These are phyloP conservation scores for Patiria miniata DNA, from an alignment of 35 echinoderm and acorn worm genomes.

Conservation along the genomic window DNA sequence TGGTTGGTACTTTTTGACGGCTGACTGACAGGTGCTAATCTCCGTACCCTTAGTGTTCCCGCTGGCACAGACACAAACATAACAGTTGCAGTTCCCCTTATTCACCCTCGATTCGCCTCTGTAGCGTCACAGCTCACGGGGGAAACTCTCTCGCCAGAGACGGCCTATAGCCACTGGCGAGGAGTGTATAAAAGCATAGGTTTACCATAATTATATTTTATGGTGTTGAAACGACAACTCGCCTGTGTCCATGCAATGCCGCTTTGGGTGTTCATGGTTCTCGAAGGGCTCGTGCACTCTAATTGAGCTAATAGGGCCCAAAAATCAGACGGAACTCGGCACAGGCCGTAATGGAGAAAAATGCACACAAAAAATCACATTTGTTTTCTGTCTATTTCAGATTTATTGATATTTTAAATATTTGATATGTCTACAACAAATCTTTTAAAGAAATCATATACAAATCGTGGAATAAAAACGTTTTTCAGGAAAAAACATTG, in stretches of 20 bases:
- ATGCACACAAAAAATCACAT: too few species aligned
- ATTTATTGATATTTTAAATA: too few species aligned
- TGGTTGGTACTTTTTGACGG: not conserved
- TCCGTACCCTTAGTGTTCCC: not conserved
- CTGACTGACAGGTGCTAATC: conserved; percentile 11
- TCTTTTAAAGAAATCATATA: too few species aligned
- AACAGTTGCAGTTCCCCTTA: not conserved
- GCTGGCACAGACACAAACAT: not conserved
- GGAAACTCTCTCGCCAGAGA: not conserved
- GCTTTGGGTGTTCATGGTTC: too few species aligned
- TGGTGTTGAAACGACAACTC: not conserved
- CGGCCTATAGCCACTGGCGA: not conserved
- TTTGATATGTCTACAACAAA: too few species aligned
- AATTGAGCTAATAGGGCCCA: too few species aligned
- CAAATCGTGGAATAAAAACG: too few species aligned
- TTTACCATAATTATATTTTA: not conserved
- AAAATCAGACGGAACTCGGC: too few species aligned
- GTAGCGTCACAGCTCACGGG: not conserved
- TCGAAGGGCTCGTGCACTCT: too few species aligned
- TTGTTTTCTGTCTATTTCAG: too few species aligned
- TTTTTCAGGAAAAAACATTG: too few species aligned
- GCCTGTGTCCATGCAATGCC: not conserved
- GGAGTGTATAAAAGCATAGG: not conserved
- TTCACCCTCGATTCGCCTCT: not conserved
- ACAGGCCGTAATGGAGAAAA: too few species aligned